These are phyloP conservation scores for Solea solea DNA, from an alignment of 2,113 vertebrate species.

Conservation along the genomic window DNA sequence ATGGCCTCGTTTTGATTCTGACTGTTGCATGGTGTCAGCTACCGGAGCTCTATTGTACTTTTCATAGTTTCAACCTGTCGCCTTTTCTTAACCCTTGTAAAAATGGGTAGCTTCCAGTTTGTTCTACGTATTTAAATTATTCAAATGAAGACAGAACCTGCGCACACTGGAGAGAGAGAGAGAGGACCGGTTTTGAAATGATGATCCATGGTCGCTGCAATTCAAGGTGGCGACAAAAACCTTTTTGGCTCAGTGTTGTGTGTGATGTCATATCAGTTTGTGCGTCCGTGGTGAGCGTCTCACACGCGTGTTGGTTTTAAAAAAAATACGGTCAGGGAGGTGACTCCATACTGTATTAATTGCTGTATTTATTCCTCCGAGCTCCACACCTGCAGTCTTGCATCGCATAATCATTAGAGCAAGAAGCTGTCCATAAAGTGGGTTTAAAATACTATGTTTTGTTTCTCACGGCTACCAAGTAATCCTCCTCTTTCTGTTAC, in stretches of 20 bases:
- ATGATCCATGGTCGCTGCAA: slow-evolving; percentile 45
- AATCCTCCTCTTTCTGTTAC: slow-evolving; percentile 30
- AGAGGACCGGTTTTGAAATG: slow-evolving; percentile 19
- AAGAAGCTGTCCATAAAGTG: slow-evolving; percentile 69
- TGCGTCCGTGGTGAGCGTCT: slow-evolving; percentile 57
- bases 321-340: slow-evolving; percentile 18
- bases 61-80: slow-evolving; percentile 23
- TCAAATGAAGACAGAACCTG: slow-evolving; percentile 28
- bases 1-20: too few relatives aligned
- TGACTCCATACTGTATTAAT: slow-evolving; percentile 66
- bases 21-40: too few relatives aligned
- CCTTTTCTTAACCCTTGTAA: slow-evolving; percentile 24
- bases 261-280: slow-evolving; percentile 55
- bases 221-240: slow-evolving; percentile 43
- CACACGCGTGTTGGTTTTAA: slow-evolving; percentile 27
- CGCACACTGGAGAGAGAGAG: slow-evolving; percentile 6
- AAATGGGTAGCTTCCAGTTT: slow-evolving; percentile 36
- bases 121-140: slow-evolving; percentile 9
- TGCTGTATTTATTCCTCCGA: slow-evolving; percentile 66
- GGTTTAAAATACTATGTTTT: slow-evolving; percentile 54
- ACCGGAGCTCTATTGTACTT: too few relatives aligned
- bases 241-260: slow-evolving; percentile 55
- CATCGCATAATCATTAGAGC: slow-evolving; percentile 59
- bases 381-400: slow-evolving; percentile 59
- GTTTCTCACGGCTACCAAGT: slow-evolving; percentile 21